These are phyloP conservation scores for Coremacera marginata DNA, from an alignment of 2,888 invertebrate species.

Conservation along the genomic window DNA sequence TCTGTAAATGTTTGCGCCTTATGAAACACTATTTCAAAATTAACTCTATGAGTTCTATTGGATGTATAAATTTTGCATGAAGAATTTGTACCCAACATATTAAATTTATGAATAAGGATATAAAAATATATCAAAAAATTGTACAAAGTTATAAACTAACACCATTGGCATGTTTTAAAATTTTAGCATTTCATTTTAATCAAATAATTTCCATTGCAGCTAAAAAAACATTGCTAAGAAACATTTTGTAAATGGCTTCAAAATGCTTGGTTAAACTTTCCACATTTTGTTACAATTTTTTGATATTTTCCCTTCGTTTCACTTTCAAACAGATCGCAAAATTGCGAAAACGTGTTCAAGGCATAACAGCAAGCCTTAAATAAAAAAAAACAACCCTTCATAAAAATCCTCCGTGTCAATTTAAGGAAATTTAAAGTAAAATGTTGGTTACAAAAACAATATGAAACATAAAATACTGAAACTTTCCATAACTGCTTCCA, in stretches of 20 bases:
- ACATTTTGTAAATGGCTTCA: constrained; percentile 7
- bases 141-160: constrained; percentile 1
- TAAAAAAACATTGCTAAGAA: background rate
- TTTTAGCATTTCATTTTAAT: background rate
- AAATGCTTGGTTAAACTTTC: background rate
- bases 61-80: too few relatives aligned
- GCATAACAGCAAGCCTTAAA: constrained; percentile 58
- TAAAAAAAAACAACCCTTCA: constrained; percentile 22
- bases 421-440: constrained; percentile 31
- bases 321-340: constrained; percentile 59
- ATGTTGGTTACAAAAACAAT: constrained; percentile 2
- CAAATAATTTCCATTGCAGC: background rate
- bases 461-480: too few relatives aligned
- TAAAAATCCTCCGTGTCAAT: constrained; percentile 22
- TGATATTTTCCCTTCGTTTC: constrained; percentile 29
- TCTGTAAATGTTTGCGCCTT: too few relatives aligned
- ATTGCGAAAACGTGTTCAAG: constrained; percentile 63
- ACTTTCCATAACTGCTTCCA: too few relatives aligned
- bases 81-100: too few relatives aligned
- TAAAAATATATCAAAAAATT: background rate
- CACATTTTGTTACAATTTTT: background rate
- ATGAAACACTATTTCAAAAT: too few relatives aligned
- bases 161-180: background rate
- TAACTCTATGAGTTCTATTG: too few relatives aligned
- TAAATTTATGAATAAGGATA: background rate